Evolutionary conservation across 1,140 invertebrate species (phyloP).

Genomic region (Papilio aristodemus): DNA sequence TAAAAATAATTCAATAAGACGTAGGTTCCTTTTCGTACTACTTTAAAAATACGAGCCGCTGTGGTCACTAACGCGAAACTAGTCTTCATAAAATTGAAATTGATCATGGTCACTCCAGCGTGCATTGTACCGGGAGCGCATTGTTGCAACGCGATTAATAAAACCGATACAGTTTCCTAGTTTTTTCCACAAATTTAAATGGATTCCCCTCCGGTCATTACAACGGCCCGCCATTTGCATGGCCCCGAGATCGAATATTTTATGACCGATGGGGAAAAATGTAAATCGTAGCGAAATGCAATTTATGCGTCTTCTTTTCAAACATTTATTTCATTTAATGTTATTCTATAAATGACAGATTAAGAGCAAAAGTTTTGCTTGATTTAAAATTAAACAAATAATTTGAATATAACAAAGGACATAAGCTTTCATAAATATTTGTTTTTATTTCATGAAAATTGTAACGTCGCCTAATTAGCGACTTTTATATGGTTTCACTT

Average conservation of each 20-base stretch:
- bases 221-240: conserved; percentile 64
- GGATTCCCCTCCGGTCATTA: conserved; percentile 54
- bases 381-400: background rate
- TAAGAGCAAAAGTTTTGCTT: background rate
- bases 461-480: too few relatives aligned
- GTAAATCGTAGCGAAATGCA: conserved; percentile 33
- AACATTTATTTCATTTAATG: conserved; percentile 22
- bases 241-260: conserved; percentile 54
- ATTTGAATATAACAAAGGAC: too few relatives aligned
- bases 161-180: conserved; percentile 74
- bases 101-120: conserved; percentile 49
- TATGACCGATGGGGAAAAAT: conserved; percentile 45
- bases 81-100: background rate
- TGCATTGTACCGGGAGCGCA: conserved; percentile 60
- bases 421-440: too few relatives aligned
- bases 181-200: conserved; percentile 77
- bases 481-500: too few relatives aligned
- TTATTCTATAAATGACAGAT: background rate
- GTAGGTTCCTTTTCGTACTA: too few relatives aligned
- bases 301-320: conserved; percentile 35
- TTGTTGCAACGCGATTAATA: conserved; percentile 66
- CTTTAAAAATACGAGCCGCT: too few relatives aligned
- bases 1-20: too few relatives aligned
- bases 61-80: background rate
- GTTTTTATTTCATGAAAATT: too few relatives aligned